phyloP scores from a whole-genome alignment of 2,888 invertebrate genomes.

The Drepanosiphum platanoidis region DNA sequence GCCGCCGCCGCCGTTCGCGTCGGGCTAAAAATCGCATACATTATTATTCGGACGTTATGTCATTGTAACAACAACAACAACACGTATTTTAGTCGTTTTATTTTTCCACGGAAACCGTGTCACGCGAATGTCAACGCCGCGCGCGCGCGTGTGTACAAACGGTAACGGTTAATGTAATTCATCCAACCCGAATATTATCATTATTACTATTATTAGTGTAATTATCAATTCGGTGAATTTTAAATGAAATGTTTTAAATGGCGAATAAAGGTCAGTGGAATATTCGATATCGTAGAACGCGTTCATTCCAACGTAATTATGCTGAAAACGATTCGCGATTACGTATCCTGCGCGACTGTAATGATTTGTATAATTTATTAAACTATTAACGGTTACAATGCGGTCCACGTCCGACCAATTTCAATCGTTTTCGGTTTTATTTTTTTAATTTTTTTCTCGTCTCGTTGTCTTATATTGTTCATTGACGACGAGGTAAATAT shows the following conservation, averaged over 20 bases:
- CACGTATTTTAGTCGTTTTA: conserved; percentile 11
- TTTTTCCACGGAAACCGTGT: conserved; percentile 24
- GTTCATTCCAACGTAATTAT: too few relatives aligned
- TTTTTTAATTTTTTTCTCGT: too few relatives aligned
- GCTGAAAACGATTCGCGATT: neutral
- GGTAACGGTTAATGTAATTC: conserved; percentile 52
- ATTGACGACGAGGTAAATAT: too few relatives aligned
- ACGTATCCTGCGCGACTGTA: neutral
- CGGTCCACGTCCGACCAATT: neutral
- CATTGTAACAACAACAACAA: neutral
- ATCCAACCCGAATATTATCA: neutral
- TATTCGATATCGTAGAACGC: neutral
- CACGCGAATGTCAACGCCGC: neutral
- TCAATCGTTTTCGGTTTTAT: neutral
- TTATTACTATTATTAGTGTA: neutral
- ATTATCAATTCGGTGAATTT: neutral
- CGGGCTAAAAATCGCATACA: neutral
- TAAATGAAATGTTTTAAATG: neutral
- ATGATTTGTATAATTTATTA: neutral
- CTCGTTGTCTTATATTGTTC: too few relatives aligned
- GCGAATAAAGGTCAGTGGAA: neutral
- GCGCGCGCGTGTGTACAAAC: too few relatives aligned
- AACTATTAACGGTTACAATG: neutral
- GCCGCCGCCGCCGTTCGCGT: neutral
- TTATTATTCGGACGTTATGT: conserved; percentile 27